Percentiles rank a stretch among this genome's conserved stretches.
Conservation (phyloP, 2,888 invertebrate species). For the Crepidodera aurea region DNA sequence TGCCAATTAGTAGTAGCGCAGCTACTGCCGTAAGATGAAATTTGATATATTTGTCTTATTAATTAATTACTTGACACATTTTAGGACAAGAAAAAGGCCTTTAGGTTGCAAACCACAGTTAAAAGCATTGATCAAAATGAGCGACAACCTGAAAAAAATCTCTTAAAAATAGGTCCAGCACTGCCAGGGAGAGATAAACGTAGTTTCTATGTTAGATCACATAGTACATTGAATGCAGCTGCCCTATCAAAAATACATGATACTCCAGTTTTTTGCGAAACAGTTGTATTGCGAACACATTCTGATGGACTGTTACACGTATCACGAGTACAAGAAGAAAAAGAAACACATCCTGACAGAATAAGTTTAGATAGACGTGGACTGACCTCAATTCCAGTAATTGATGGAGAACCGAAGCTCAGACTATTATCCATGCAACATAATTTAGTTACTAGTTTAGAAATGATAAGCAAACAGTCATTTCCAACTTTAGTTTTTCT, state of each 20-base stretch:
- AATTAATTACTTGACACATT: slow-evolving; percentile 19
- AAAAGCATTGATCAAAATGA: slow-evolving; percentile 48
- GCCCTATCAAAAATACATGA: slow-evolving; percentile 45
- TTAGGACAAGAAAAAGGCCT: slow-evolving; percentile 56
- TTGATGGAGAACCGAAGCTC: slow-evolving; percentile 77
- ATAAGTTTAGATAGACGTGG: slow-evolving; percentile 88
- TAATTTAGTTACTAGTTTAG: slow-evolving; percentile 82
- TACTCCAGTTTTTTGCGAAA: slow-evolving; percentile 27
- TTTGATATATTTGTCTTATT: slow-evolving; percentile 1
- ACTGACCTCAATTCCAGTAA: slow-evolving; percentile 81
- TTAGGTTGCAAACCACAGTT: slow-evolving; percentile 45
- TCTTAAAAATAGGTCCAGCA: slow-evolving; percentile 58
- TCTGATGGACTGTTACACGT: slow-evolving; percentile 75
- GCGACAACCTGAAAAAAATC: slow-evolving; percentile 49
- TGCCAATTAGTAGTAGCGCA: slow-evolving; percentile 61
- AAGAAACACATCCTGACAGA: slow-evolving; percentile 85
- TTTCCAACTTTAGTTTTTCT: slow-evolving; percentile 86
- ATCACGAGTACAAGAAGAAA: slow-evolving; percentile 76
- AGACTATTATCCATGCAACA: slow-evolving; percentile 90
- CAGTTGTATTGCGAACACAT: slow-evolving; percentile 65
- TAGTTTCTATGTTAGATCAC: slow-evolving; percentile 60
- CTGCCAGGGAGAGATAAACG: slow-evolving; percentile 51
- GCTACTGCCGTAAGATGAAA: slow-evolving; percentile 54
- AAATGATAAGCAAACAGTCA: slow-evolving; percentile 65
- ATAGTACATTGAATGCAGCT: slow-evolving; percentile 62